Evolutionary conservation across 2,113 vertebrate genomes (phyloP).

Genomic region (Nansenia antarctica): DNA sequence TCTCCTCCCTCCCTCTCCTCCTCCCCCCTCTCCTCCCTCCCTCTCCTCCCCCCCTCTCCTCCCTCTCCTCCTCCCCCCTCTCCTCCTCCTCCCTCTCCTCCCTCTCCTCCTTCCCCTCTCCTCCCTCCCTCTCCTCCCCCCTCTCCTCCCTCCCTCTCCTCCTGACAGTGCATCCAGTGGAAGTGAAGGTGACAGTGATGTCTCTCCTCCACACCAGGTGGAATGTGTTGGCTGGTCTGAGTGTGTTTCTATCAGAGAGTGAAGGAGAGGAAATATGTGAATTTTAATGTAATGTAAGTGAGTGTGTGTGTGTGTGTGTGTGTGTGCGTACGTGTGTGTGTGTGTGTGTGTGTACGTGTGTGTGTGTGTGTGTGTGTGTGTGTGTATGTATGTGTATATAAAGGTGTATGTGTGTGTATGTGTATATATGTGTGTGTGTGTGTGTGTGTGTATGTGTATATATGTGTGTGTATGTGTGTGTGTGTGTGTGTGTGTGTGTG

Average conservation of each 20-base stretch:
- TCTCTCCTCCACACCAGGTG: not conserved
- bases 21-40: not conserved
- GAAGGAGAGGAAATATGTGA: too few species aligned
- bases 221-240: not conserved
- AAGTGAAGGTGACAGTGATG: too few species aligned
- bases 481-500: constrained; percentile 21
- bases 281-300: too few species aligned
- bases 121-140: not conserved
- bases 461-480: constrained; percentile 29
- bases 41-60: too few species aligned
- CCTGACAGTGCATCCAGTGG: not conserved
- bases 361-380: not conserved
- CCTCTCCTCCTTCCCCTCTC: not conserved
- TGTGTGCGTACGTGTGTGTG: not conserved
- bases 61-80: not conserved
- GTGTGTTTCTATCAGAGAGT: not conserved
- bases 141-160: not conserved
- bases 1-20: not conserved
- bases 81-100: not conserved
- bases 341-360: not conserved
- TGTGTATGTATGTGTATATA: constrained; percentile 12
- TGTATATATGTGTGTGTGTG: constrained; percentile 27
- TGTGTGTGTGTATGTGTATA: constrained; percentile 65
- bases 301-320: not conserved
- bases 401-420: constrained; percentile 19